Conservation (phyloP, 2,113 vertebrate genomes). For the Notarius quadriscutis region DNA sequence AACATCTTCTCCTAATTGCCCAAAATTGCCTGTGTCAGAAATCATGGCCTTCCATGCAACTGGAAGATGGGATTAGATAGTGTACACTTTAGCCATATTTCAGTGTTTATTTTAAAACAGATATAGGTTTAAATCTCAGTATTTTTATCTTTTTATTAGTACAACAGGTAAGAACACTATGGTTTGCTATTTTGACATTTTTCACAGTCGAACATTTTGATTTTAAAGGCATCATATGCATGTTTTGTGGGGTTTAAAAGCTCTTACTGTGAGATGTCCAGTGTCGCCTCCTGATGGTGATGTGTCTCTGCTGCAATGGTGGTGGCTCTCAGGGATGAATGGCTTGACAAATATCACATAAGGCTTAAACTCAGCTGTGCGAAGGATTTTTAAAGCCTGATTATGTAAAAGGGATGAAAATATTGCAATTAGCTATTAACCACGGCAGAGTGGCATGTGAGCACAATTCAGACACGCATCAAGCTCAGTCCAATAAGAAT, state of each 20-base stretch:
- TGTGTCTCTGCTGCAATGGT: constrained; percentile 65
- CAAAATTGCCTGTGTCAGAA: neutral
- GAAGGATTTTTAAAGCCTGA: constrained; percentile 84
- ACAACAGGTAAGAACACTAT: neutral
- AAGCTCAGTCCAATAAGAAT: neutral
- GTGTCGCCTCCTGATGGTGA: constrained; percentile 73
- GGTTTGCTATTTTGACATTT: neutral
- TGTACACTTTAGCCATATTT: neutral
- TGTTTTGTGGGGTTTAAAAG: neutral
- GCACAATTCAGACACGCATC: neutral
- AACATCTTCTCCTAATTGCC: neutral
- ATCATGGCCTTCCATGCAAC: neutral
- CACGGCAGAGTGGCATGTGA: neutral
- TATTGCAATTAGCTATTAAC: constrained; percentile 1
- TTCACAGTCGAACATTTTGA: neutral
- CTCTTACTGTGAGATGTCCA: constrained; percentile 65
- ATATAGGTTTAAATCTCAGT: neutral
- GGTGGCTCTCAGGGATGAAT: constrained; percentile 69
- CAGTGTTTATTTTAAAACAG: too few species aligned
- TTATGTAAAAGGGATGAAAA: neutral
- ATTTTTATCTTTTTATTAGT: neutral
- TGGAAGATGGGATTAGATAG: neutral
- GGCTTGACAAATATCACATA: constrained; percentile 87
- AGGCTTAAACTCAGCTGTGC: constrained; percentile 86
- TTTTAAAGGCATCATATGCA: neutral